phyloP scores from a whole-genome alignment of 2,113 vertebrate genomes.

The Silurus meridionalis region DNA sequence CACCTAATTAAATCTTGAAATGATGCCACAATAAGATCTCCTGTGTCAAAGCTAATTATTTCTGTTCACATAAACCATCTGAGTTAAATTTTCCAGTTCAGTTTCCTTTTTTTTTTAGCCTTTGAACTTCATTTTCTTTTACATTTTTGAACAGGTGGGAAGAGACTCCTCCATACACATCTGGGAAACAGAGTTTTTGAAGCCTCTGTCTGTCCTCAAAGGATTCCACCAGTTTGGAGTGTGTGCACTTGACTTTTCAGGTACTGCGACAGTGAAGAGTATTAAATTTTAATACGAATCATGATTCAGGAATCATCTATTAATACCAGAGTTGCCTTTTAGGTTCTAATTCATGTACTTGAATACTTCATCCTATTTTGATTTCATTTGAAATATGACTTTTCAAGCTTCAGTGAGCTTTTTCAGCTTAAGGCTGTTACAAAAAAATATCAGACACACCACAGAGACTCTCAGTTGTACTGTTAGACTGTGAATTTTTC shows the following conservation, averaged over 20 bases:
- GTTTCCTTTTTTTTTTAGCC: neutral
- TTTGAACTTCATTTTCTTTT: conserved; percentile 22
- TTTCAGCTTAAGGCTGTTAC: neutral
- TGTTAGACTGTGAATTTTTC: conserved; percentile 32
- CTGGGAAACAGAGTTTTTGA: conserved; percentile 94
- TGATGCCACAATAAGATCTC: neutral
- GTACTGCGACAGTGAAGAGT: conserved; percentile 61
- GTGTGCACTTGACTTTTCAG: conserved; percentile 95
- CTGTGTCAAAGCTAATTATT: neutral
- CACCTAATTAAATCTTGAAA: neutral
- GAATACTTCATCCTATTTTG: neutral
- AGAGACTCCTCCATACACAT: conserved; percentile 92
- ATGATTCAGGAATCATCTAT: neutral
- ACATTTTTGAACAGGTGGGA: conserved; percentile 79
- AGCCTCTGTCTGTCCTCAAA: conserved; percentile 90
- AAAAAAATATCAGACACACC: neutral
- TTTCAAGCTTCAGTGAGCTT: neutral
- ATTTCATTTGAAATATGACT: neutral
- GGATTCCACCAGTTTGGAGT: conserved; percentile 94
- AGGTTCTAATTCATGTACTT: neutral
- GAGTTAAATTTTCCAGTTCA: neutral
- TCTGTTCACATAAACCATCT: neutral
- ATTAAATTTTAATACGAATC: neutral
- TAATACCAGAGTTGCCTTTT: neutral
- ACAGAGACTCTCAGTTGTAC: conserved; percentile 20